Base-by-base conservation (phyloP, 2,113 vertebrate genomes). In the Tragelaphus scriptus region DNA sequence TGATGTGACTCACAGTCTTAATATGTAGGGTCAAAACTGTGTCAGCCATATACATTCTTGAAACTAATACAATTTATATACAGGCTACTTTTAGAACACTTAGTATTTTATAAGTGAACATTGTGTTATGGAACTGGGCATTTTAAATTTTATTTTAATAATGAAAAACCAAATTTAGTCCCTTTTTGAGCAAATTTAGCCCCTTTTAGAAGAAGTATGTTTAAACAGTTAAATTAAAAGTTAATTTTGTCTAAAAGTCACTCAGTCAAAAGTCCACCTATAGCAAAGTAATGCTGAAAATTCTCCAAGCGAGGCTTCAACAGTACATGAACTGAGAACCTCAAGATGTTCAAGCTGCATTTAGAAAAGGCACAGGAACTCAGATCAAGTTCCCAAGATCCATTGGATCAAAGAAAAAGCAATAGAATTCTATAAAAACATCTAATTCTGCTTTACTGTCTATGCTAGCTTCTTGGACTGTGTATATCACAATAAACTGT, bases 201-300 rank as follows among this genome's bases (percentile, higher is more conserved):
- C 28, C 9, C 13, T 96, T 92, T 88, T 84, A 71, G 77, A 93
- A 94, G 19, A 91, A 81, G 40, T 85, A 26, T 85, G 5, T 85
- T 90, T 49, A 49, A 91, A 93, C 9, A 96, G 53, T 93, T 96
- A 91, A 97, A 84, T 75, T 91, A 47, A 95, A 81, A 75, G 13
- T 77, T 95, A 32, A 80, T 23, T 95, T 91, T 90, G 13, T 86
- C n/a, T 89, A 85, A 91, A 93, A 82, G 77, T 56, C 49, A 94
- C 53, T 56, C 81, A 88, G 71, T 28, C 58, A 40, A 79, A 51
- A 49, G 40, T 85, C 47, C 82, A 96, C n/a, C 68, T 71, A 40
- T 36, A 23, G 68, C 9, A 71, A 71, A 71, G 17, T 71, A 71
- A 40, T 71, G 68, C 19, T 71, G 5, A 5, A 40, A 71, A 71